These are phyloP conservation scores for Mobula hypostoma DNA, from an alignment of 2,113 vertebrate genomes.

Conservation along the genomic window DNA sequence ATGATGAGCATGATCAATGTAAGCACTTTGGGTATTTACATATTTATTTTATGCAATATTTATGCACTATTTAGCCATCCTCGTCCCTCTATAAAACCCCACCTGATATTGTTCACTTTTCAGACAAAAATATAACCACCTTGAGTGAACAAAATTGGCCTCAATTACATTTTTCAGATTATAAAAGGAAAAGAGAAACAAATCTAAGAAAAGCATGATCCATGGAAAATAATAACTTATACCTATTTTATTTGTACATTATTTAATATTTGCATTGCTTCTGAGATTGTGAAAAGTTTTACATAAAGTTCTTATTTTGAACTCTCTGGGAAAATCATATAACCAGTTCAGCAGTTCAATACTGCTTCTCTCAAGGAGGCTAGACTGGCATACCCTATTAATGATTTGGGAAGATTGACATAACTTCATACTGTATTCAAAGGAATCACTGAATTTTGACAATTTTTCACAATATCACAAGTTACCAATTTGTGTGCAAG, in stretches of 20 bases:
- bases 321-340: background rate
- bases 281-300: too few species aligned
- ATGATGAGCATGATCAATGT: background rate
- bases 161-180: background rate
- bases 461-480: background rate
- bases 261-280: background rate
- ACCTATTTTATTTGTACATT: background rate
- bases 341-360: background rate
- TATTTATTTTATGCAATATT: background rate
- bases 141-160: background rate
- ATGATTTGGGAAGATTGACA: background rate
- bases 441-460: background rate
- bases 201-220: background rate
- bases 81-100: background rate
- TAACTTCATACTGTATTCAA: conserved; percentile 5
- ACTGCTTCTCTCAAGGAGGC: background rate
- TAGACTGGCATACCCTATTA: background rate
- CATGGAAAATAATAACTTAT: background rate
- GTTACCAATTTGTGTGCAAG: background rate
- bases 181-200: background rate
- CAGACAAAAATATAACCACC: background rate
- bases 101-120: background rate
- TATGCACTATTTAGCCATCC: background rate
- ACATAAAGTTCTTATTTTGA: background rate
- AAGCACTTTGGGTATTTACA: background rate